phyloP scores from a whole-genome alignment of 2,113 vertebrate species.

The Tupaia chinensis region DNA sequence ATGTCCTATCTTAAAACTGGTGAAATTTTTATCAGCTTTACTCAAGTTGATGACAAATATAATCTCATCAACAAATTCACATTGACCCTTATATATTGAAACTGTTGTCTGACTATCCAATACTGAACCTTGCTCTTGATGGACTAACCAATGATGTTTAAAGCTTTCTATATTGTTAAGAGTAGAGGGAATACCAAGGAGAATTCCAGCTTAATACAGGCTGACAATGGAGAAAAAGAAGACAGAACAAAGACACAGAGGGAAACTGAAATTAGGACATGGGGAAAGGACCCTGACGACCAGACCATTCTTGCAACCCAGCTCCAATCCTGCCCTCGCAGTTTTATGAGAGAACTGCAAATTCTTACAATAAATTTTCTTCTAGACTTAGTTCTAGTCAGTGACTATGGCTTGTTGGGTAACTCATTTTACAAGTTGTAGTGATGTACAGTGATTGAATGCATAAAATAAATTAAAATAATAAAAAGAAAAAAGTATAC shows the following conservation, averaged over 20 bases:
- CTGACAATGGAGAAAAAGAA: background rate
- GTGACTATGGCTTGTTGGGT: background rate
- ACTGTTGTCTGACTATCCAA: background rate
- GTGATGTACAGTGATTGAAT: no score
- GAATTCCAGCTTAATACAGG: background rate
- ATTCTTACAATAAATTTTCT: background rate
- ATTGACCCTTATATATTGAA: background rate
- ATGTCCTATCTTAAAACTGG: background rate
- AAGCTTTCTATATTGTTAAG: background rate
- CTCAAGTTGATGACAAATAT: background rate
- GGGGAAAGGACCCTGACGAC: background rate
- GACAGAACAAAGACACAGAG: background rate
- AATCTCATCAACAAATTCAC: background rate
- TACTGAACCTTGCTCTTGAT: background rate
- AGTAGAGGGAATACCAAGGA: constrained; percentile 52
- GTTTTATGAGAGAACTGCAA: background rate
- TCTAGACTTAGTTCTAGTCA: background rate
- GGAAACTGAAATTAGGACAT: background rate
- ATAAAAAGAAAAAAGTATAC: background rate
- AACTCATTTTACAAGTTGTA: no score
- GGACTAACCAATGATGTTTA: constrained; percentile 18
- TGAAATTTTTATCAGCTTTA: constrained; percentile 14
- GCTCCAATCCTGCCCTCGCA: background rate
- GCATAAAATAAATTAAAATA: no score
- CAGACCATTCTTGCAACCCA: background rate